These are phyloP conservation scores for Labia minor DNA, from an alignment of 2,888 invertebrate genomes.

Conservation along the genomic window DNA sequence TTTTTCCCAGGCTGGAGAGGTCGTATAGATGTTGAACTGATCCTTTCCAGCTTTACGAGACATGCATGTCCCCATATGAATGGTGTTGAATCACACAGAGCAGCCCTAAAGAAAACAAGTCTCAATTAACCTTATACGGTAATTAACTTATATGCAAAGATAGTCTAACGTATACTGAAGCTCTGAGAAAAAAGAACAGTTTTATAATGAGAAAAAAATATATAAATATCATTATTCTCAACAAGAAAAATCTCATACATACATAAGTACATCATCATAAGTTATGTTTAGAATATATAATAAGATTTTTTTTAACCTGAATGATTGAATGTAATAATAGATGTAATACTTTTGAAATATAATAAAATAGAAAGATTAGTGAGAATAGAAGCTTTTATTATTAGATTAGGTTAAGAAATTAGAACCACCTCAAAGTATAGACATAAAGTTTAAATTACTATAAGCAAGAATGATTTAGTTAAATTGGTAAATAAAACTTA, in stretches of 20 bases:
- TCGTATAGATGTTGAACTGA: slow-evolving; percentile 21
- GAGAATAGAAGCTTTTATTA: too few relatives aligned
- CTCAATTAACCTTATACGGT: background rate
- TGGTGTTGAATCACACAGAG: background rate
- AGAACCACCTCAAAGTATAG: too few relatives aligned
- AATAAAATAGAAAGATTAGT: too few relatives aligned
- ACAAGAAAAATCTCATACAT: background rate
- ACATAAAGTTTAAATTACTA: too few relatives aligned
- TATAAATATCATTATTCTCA: background rate
- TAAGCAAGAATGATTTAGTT: too few relatives aligned
- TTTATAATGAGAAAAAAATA: background rate
- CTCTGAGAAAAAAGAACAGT: background rate
- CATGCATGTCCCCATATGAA: slow-evolving; percentile 25
- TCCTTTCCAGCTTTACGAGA: slow-evolving; percentile 26
- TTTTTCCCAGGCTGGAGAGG: slow-evolving; percentile 19
- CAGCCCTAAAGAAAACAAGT: background rate
- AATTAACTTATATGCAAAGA: too few relatives aligned
- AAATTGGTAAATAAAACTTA: too few relatives aligned
- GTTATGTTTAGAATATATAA: background rate
- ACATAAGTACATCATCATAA: too few relatives aligned
- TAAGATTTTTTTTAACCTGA: background rate
- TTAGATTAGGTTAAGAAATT: too few relatives aligned
- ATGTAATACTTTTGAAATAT: too few relatives aligned
- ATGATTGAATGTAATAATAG: background rate
- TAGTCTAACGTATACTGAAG: too few relatives aligned